Evolutionary conservation across 1,140 invertebrate species (phyloP).

Genomic region (Drosophila paulistorum): DNA sequence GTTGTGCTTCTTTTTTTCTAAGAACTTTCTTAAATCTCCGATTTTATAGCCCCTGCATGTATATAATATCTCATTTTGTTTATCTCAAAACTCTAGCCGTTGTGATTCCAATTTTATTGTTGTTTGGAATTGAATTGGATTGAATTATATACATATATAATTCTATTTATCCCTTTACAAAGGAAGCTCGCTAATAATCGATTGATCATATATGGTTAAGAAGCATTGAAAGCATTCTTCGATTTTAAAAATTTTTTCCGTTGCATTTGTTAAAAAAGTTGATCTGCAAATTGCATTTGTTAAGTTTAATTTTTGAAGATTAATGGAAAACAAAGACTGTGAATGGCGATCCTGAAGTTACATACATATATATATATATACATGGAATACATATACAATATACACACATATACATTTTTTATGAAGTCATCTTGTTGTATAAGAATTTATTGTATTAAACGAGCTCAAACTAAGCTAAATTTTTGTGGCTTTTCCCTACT

Average conservation of each 20-base stretch:
- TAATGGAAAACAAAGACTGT: constrained; percentile 66
- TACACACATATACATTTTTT: constrained; percentile 37
- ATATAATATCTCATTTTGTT: constrained; percentile 5
- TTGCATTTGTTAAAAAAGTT: constrained; percentile 37
- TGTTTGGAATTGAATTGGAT: constrained; percentile 1
- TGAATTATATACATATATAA: not conserved
- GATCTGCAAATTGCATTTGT: constrained; percentile 46
- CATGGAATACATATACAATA: constrained; percentile 33
- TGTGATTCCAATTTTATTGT: constrained; percentile 16
- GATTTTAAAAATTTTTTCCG: constrained; percentile 17
- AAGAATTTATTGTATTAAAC: constrained; percentile 59
- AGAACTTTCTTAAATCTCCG: constrained; percentile 23
- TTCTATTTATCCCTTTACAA: not conserved
- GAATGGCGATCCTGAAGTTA: constrained; percentile 71
- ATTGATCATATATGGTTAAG: constrained; percentile 7
- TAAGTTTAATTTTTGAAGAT: constrained; percentile 30
- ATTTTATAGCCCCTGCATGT: constrained; percentile 1
- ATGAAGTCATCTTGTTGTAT: constrained; percentile 59
- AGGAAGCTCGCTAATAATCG: too few species aligned
- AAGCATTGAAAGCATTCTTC: constrained; percentile 23
- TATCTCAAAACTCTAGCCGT: constrained; percentile 15
- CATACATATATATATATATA: constrained; percentile 54
- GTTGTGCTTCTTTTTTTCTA: not conserved
- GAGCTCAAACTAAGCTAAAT: constrained; percentile 14
- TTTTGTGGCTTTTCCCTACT: too few species aligned